phyloP scores from a whole-genome alignment of 2,113 vertebrate genomes.

The Pedetes capensis region DNA sequence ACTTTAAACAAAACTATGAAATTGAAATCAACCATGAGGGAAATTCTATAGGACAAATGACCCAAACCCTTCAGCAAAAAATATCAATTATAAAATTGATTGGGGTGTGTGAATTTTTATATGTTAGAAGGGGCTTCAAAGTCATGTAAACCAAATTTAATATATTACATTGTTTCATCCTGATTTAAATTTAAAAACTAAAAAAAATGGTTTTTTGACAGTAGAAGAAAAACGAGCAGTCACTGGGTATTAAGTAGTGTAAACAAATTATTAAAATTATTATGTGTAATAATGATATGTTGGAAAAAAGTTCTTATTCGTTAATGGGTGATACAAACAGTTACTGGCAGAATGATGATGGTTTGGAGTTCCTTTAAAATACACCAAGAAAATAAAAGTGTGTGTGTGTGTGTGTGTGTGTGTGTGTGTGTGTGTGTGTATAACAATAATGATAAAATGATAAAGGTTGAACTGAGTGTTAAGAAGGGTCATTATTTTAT shows the following conservation, averaged over 20 bases:
- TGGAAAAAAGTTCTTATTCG: conserved; percentile 8
- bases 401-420: not conserved
- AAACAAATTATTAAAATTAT: conserved; percentile 9
- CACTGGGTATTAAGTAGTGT: not conserved
- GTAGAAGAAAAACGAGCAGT: not conserved
- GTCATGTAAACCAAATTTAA: not conserved
- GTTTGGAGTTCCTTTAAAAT: conserved; percentile 26
- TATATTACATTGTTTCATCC: not conserved
- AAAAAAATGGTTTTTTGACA: conserved; percentile 26
- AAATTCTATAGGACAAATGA: conserved; percentile 12
- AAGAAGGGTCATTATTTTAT: not conserved
- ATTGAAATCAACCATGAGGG: not conserved
- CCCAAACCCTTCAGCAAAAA: conserved; percentile 32
- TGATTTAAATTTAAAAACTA: conserved; percentile 30
- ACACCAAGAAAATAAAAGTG: conserved; percentile 31
- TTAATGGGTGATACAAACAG: not conserved
- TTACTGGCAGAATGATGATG: not conserved
- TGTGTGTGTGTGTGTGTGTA: not conserved
- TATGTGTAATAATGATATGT: not conserved
- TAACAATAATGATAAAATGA: not conserved
- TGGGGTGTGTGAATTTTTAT: not conserved
- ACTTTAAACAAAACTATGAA: not conserved
- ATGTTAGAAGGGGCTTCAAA: not conserved
- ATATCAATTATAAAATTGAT: conserved; percentile 8
- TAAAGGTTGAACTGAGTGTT: not conserved